Base-by-base conservation (phyloP, 2,113 vertebrate species). In the Tympanuchus pallidicinctus region DNA sequence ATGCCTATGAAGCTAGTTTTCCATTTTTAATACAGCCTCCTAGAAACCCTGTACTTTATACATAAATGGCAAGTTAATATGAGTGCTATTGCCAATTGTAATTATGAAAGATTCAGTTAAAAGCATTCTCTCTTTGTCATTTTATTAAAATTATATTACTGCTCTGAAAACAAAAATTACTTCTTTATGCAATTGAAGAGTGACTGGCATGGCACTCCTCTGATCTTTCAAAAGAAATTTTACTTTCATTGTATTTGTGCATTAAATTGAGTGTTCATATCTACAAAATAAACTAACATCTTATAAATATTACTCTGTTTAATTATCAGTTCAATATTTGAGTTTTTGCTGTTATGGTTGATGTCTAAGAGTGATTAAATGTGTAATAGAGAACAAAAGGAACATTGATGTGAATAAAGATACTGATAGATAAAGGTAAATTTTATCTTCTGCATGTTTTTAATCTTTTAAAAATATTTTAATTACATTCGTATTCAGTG, bases 361-460 rank as follows among this genome's bases (percentile, higher is more conserved):
- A 97, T 96, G 67, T 89, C 91, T 89, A 90, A 86, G 76, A 94
- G 83, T 94, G 95, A 97, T 95, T 98, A 97, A 96, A 91, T 90
- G 34, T 95, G 87, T 94, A 95, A 91, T 61, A 86, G 28, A 87
- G 75, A 93, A 97, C 92, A 97, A 97, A 98, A 94, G 88, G 83
- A 97, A 97, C 87, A 95, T 20, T 91, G 89, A 97, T 94, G 34
- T 90, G 91, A 97, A 95, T 84, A 95, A 96, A 97, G 91, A 94
- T 94, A 93, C 79, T 79, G 36, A 54, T 87, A 94, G 90, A 93
- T 94, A 94, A 97, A 97, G 74, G 64, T 93, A 95, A 96, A 96
- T 73, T 93, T 96, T 84, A 86, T 93, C 69, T 92, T 95, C 79
- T 82, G 78, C 45, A 52, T 93, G 36, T 82, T 96, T 95, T 93